These are phyloP conservation scores for Acronicta leporina DNA, from an alignment of 2,888 invertebrate species.

Conservation along the genomic window DNA sequence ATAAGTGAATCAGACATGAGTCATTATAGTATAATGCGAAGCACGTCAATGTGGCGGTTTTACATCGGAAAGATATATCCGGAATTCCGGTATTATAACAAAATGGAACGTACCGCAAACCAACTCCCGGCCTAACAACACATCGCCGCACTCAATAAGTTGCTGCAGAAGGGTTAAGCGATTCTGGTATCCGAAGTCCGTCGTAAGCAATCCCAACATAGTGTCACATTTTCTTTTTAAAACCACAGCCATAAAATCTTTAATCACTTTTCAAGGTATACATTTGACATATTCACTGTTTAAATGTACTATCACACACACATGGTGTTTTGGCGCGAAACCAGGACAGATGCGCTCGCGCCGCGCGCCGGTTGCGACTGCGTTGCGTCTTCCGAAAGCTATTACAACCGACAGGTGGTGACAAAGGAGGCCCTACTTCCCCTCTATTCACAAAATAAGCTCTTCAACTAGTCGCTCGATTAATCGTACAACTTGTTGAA, in stretches of 20 bases:
- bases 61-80: constrained; percentile 3
- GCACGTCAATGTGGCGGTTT: constrained; percentile 8
- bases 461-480: constrained; percentile 63
- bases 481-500: constrained; percentile 52
- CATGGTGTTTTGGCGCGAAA: constrained; percentile 80
- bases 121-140: constrained; percentile 74
- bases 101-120: constrained; percentile 69
- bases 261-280: constrained; percentile 22
- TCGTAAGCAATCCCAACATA: constrained; percentile 82
- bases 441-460: constrained; percentile 67
- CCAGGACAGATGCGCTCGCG: constrained; percentile 81
- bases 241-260: constrained; percentile 23
- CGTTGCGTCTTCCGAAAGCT: constrained; percentile 83
- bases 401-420: constrained; percentile 86
- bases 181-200: constrained; percentile 82
- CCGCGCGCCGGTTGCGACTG: constrained; percentile 71
- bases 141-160: constrained; percentile 83
- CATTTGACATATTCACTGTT: constrained; percentile 26
- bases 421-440: constrained; percentile 83
- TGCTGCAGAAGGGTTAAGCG: constrained; percentile 81
- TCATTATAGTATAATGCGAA: constrained; percentile 11
- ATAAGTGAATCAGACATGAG: constrained; percentile 15
- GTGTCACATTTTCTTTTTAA: constrained; percentile 54
- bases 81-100: constrained; percentile 3
- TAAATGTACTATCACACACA: constrained; percentile 53